Percentiles rank a stretch among this genome's conserved stretches.
Evolutionary conservation across 2,797 vertebrate genomes (phyloP).

Genomic region (Helostoma temminkii): DNA sequence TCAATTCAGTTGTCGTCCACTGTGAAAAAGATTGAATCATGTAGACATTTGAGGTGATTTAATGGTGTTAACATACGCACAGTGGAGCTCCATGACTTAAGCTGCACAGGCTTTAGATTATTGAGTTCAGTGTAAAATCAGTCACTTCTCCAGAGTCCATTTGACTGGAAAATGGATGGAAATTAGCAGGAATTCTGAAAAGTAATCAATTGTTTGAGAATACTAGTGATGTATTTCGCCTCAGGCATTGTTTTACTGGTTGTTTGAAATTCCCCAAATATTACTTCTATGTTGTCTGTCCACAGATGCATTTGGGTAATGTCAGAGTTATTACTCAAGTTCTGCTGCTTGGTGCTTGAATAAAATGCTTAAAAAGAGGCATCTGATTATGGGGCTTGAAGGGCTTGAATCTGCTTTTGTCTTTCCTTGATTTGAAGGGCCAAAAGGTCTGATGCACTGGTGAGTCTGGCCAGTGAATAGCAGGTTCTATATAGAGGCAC

Average conservation of each 20-base stretch:
- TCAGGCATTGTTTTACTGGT: constrained; percentile 35
- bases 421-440: constrained; percentile 18
- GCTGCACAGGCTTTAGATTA: constrained; percentile 75
- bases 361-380: neutral
- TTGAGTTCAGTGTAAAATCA: constrained; percentile 82
- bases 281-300: constrained; percentile 38
- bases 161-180: constrained; percentile 81
- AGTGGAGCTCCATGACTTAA: constrained; percentile 72
- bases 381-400: constrained; percentile 1
- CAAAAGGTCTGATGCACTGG: constrained; percentile 8
- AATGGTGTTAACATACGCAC: constrained; percentile 84
- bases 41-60: constrained; percentile 86
- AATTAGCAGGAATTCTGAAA: constrained; percentile 76
- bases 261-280: constrained; percentile 30
- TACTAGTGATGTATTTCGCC: constrained; percentile 74
- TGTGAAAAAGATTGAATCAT: constrained; percentile 85
- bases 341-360: constrained; percentile 1
- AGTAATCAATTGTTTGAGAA: constrained; percentile 72
- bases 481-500: neutral
- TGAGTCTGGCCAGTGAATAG: constrained; percentile 2
- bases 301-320: constrained; percentile 38
- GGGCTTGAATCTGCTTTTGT: constrained; percentile 33
- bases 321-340: constrained; percentile 17
- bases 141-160: constrained; percentile 82
- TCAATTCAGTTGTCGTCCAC: constrained; percentile 83